phyloP scores from a whole-genome alignment of 2,113 vertebrate species.

The Rhagologus leucostigma region DNA sequence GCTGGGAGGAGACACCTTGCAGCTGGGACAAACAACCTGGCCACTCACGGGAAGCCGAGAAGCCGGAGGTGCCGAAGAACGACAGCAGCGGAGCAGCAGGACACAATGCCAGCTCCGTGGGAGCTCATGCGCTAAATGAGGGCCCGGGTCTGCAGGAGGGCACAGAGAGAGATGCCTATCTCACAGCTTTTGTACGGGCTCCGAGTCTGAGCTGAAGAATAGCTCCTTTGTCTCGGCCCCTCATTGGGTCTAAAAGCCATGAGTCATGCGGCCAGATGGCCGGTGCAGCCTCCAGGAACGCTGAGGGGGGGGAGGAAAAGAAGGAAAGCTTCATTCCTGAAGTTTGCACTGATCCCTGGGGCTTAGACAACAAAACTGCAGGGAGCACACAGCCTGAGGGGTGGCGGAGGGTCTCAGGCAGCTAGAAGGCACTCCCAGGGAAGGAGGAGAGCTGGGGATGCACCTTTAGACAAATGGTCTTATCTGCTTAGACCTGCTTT shows the following conservation, averaged over 20 bases:
- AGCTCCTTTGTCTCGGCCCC: neutral
- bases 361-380: neutral
- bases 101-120: neutral
- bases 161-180: neutral
- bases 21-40: neutral
- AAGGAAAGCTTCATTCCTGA: neutral
- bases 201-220: neutral
- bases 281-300: neutral
- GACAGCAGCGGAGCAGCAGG: neutral
- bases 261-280: slow-evolving; percentile 7
- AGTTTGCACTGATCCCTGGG: neutral
- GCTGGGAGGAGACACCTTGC: neutral
- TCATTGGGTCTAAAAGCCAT: neutral
- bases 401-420: neutral
- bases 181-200: neutral
- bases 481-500: neutral
- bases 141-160: neutral
- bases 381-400: neutral
- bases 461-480: neutral
- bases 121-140: rapidly evolving
- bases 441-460: neutral
- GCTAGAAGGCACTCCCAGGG: neutral
- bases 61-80: neutral
- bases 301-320: neutral
- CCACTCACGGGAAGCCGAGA: neutral